Percentiles rank a stretch among this genome's conserved stretches.
Conservation (phyloP, 2,888 invertebrate genomes). For the Drosophila trichaetosa region DNA sequence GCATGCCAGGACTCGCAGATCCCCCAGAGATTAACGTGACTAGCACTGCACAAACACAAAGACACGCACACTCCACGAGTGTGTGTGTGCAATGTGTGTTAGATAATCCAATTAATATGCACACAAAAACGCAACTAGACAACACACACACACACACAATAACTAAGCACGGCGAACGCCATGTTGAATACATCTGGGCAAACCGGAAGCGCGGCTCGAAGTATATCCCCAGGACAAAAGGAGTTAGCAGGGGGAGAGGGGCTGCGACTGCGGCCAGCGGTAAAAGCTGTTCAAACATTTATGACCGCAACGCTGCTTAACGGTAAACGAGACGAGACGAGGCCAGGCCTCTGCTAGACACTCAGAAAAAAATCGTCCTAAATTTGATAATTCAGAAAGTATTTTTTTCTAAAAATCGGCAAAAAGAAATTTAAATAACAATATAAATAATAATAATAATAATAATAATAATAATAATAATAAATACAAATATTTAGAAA, state of each 20-base stretch:
- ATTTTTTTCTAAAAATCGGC: neutral
- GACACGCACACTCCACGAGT: neutral
- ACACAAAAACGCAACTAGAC: constrained; percentile 76
- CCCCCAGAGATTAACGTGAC: constrained; percentile 82
- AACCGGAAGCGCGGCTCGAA: constrained; percentile 59
- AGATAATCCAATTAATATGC: constrained; percentile 83
- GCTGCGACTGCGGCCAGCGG: constrained; percentile 36
- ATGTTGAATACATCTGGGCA: constrained; percentile 66
- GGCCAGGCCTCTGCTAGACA: constrained; percentile 36
- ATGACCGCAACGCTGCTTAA: constrained; percentile 54
- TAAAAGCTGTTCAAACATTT: constrained; percentile 72
- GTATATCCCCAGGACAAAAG: constrained; percentile 18
- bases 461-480: neutral
- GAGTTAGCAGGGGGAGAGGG: constrained; percentile 6
- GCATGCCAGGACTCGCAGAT: constrained; percentile 66
- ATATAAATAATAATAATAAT: neutral
- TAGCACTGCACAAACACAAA: constrained; percentile 35
- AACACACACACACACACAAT: constrained; percentile 41
- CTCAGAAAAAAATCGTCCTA: neutral
- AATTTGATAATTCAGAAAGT: neutral
- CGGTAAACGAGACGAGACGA: constrained; percentile 17
- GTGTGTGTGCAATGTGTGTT: constrained; percentile 56
- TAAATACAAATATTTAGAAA: too few species aligned
- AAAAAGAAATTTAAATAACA: neutral
- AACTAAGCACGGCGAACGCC: constrained; percentile 55